Percentiles rank a stretch among this genome's conserved stretches.
Evolutionary conservation across 2,888 invertebrate genomes (phyloP).

Genomic region (Apoderus coryli): DNA sequence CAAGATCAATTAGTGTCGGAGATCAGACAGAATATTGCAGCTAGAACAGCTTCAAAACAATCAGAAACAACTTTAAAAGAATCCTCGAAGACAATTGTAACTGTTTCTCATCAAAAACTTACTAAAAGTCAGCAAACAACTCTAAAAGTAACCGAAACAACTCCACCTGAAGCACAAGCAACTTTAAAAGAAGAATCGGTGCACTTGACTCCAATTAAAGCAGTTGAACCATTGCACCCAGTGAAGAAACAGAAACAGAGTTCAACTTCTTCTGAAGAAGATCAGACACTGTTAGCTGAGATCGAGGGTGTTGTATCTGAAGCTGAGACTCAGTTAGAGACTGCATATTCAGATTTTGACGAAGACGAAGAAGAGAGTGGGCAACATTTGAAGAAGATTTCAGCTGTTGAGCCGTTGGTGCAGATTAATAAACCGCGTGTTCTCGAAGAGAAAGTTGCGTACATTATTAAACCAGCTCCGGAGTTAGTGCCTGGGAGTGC

Average conservation of each 20-base stretch:
- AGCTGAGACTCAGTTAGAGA: conserved; percentile 18
- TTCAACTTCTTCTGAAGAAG: no score
- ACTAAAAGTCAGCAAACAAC: neutral
- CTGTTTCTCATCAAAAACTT: conserved; percentile 1
- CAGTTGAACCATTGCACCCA: conserved; percentile 20
- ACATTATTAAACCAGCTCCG: conserved; percentile 20
- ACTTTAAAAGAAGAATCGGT: conserved; percentile 13
- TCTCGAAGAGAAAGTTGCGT: conserved; percentile 22
- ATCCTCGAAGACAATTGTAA: conserved; percentile 12
- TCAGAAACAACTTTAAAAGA: conserved; percentile 11
- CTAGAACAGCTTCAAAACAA: conserved; percentile 15
- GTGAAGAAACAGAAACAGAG: conserved; percentile 19
- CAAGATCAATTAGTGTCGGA: conserved; percentile 17
- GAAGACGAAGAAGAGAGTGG: conserved; percentile 13
- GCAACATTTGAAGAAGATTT: conserved; percentile 18
- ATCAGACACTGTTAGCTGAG: no score
- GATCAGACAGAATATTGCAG: no score
- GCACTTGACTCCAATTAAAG: conserved; percentile 17
- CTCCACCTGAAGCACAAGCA: conserved; percentile 17
- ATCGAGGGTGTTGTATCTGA: no score
- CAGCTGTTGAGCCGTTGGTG: conserved; percentile 23
- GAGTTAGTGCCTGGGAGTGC: conserved; percentile 24
- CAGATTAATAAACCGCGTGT: conserved; percentile 22
- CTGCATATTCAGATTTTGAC: conserved; percentile 19
- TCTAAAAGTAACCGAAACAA: conserved; percentile 10